Base-by-base conservation (phyloP, 2,113 vertebrate genomes). In the Eupsittula cactorum region DNA sequence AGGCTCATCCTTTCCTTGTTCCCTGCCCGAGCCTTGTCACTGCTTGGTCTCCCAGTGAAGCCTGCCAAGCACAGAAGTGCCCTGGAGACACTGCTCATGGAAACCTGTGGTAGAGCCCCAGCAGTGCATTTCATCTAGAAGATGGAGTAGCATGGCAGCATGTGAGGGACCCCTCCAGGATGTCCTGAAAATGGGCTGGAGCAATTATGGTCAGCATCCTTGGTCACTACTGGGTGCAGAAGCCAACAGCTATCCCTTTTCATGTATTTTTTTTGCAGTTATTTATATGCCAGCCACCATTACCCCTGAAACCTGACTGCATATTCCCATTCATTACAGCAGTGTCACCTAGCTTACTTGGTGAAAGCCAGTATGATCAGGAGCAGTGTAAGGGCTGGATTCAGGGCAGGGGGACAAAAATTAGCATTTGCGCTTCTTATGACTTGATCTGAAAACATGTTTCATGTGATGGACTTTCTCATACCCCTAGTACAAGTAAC, bases 31-130 rank as follows among this genome's bases (percentile, higher is more conserved):
- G 31, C 33, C 6, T 39, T 74, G 11, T 75, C 46, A 78, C 29
- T 28, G 7, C 39, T 47, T 37, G 35, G 44, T n/a, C 14, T 88
- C 55, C 27, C 11, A 86, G 6, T 24, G 42, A 86, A 80, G 71
- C 16, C 28, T 63, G 46, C n/a, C 47, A 86, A 82, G 77, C 1
- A 4, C 0, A 0, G 11, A 64, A 86, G 25, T n/a, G n/a, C 41
- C 73, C 55, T 79, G 41, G 21, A 92, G 31, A 68, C 57, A 71
- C 16, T 68, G 60, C 42, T 90, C 50, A 23, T 2, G 16, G 41
- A 88, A 93, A 79, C 9, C 28, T 62, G 52, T 7, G 11, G 57
- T 37, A 82, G 37, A 78, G 14, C 10, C 50, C 35, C 55, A 85
- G 63, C 19, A 76, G n/a, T 4, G 4, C 5, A 1, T 77, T 76